Evolutionary conservation across 2,888 invertebrate species (phyloP), one percentile per base, ranked within the genome.

Genomic region (Lasius platythorax): DNA sequence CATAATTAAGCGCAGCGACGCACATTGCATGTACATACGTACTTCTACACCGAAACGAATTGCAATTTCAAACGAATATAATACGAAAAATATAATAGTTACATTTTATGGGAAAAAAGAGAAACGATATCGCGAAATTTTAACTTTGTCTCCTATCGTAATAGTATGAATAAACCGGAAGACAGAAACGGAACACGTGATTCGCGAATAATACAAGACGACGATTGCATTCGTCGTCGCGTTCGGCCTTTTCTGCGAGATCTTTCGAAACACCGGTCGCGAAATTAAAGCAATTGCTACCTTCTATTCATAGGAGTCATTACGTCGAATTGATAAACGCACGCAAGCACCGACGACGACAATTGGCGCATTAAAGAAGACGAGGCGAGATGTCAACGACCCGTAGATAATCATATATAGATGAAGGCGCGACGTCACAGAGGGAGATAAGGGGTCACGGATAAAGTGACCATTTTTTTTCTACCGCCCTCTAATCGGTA

Each of bases 241-340:
- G n/a, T 70, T 46, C 11, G 12, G 23, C 46, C 58, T 30, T 56
- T 73, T 81, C 61, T 73, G 58, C n/a, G 61, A 9, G 30, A 73
- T 81, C 72, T 81, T 81, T 63, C 73, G 28, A 63, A 81, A 73
- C 61, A 28, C 37, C 61, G 50, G 12, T 18, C 61, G 50, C 61
- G 28, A 73, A 81, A 81, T 81, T 81, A 81, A 81, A 63, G 73
- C 79, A 81, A 81, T 81, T 81, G 79, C 73, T 73, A 63, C 28
- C 73, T 73, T 73, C 79, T 73, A 81, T 81, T 81, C 79, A 81
- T 63, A 81, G 73, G 61, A 72, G 61, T n/a, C 79, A 81, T 82
- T 76, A 76, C 76, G 40, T 82, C 82, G 56, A 76, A 75, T 82
- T 82, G 82, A 82, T 75, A 82, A 82, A 82, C 43, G 76, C 76